Evolutionary conservation across 2,113 vertebrate species (phyloP).

Genomic region (Stigmatopora nigra): DNA sequence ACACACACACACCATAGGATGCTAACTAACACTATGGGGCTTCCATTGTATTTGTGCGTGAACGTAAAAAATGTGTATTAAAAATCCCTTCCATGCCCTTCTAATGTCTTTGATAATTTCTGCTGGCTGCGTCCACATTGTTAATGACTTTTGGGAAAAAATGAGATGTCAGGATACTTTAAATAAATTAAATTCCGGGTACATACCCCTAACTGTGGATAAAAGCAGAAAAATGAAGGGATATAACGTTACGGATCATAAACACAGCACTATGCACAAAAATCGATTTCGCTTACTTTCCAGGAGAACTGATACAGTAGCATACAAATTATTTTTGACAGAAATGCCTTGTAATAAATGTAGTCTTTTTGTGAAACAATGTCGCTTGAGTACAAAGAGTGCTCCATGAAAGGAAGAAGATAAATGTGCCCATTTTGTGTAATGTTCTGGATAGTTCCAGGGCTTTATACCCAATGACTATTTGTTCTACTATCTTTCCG

Average conservation of each 20-base stretch:
- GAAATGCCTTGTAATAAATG: constrained; percentile 11
- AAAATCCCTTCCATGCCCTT: constrained; percentile 4
- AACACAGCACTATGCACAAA: constrained; percentile 12
- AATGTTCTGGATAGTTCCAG: constrained; percentile 12
- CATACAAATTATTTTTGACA: constrained; percentile 24
- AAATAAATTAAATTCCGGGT: neutral
- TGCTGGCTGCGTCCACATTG: neutral
- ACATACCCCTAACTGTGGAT: constrained; percentile 1
- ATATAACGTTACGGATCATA: neutral
- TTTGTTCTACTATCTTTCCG: constrained; percentile 4
- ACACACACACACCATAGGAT: neutral
- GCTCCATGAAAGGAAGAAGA: constrained; percentile 11
- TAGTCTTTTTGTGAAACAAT: constrained; percentile 10
- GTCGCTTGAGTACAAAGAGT: constrained; percentile 14
- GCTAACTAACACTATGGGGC: neutral
- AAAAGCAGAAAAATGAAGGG: constrained; percentile 10
- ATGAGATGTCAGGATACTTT: constrained; percentile 14
- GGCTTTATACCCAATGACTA: neutral
- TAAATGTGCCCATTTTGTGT: constrained; percentile 8
- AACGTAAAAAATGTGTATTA: neutral
- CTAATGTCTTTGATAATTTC: constrained; percentile 18
- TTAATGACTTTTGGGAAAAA: constrained; percentile 18
- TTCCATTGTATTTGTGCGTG: neutral
- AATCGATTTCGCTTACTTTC: constrained; percentile 15
- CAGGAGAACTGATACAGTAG: constrained; percentile 11